phyloP scores from a whole-genome alignment of 1,140 invertebrate genomes.

The Camponotus vicinus region DNA sequence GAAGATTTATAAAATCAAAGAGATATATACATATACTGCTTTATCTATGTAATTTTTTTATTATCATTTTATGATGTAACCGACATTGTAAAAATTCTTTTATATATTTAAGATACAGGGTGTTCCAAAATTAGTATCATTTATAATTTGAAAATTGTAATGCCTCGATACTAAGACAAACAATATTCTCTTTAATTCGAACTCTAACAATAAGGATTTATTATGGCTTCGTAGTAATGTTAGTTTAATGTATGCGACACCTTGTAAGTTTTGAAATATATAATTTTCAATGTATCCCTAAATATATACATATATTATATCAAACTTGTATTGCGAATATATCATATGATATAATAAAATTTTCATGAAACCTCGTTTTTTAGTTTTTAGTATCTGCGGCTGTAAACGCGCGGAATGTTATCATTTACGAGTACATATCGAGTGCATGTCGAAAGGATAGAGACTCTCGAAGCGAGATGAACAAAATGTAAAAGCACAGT shows the following conservation, averaged over 20 bases:
- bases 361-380: neutral
- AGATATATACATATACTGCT: neutral
- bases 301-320: constrained; percentile 6
- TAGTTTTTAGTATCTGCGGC: constrained; percentile 32
- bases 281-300: constrained; percentile 13
- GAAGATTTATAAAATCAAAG: neutral
- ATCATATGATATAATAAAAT: constrained; percentile 27
- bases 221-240: neutral
- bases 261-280: neutral
- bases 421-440: constrained; percentile 52
- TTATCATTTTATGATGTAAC: neutral
- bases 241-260: neutral
- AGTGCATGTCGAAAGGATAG: neutral
- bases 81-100: neutral
- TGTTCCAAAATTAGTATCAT: neutral
- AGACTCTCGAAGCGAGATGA: constrained; percentile 34
- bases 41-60: neutral
- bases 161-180: neutral
- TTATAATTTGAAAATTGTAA: neutral
- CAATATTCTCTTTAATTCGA: neutral
- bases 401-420: constrained; percentile 24
- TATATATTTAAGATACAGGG: neutral
- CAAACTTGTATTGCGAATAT: constrained; percentile 7
- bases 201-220: neutral
- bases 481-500: constrained; percentile 61